phyloP scores from a whole-genome alignment of 1,140 invertebrate genomes.

The Adoxophyes honmai region DNA sequence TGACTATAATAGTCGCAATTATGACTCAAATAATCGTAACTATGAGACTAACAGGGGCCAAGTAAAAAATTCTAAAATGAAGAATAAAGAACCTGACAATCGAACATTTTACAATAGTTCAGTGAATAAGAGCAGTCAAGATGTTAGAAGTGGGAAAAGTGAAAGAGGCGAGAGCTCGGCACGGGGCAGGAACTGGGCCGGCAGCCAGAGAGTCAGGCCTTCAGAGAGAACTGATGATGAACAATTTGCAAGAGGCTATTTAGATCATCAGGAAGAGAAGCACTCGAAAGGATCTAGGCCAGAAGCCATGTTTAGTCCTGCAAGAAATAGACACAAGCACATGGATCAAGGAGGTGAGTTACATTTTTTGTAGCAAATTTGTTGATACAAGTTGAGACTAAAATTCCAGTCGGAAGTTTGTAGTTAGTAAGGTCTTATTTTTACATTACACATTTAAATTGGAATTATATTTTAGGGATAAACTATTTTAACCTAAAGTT shows the following conservation, averaged over 20 bases:
- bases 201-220: constrained; percentile 44
- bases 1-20: neutral
- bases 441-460: too few species aligned
- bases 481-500: too few species aligned
- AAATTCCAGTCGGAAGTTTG: too few species aligned
- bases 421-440: too few species aligned
- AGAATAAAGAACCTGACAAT: constrained; percentile 50
- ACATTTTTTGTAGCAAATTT: too few species aligned
- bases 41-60: constrained; percentile 27
- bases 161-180: constrained; percentile 35
- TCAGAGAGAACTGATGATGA: constrained; percentile 56
- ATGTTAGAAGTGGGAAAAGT: constrained; percentile 45
- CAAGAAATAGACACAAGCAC: constrained; percentile 2
- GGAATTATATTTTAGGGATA: too few species aligned
- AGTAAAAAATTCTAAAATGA: constrained; percentile 52
- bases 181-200: constrained; percentile 43
- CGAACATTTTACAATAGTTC: constrained; percentile 63
- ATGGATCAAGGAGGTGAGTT: constrained; percentile 6
- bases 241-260: constrained; percentile 57
- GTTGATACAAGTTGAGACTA: too few species aligned
- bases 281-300: neutral
- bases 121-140: constrained; percentile 49
- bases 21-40: neutral
- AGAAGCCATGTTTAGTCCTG: neutral
- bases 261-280: constrained; percentile 39